Base-by-base conservation (phyloP, 2,797 vertebrate species). In the Lepidocolaptes lacrymiger region DNA sequence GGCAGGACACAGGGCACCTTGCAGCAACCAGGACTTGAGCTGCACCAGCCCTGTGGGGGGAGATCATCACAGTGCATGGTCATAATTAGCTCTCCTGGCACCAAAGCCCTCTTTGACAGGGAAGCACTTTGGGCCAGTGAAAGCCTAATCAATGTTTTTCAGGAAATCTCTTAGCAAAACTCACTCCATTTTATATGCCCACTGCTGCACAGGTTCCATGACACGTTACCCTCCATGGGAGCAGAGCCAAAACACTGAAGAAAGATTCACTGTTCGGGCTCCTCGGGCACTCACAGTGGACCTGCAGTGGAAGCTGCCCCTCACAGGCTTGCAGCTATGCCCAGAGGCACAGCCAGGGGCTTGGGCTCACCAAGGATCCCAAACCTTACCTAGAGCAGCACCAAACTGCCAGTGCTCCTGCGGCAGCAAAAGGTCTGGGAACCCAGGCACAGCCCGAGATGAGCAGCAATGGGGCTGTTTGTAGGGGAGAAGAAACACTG, bases 341-440 rank as follows among this genome's bases (percentile, higher is more conserved):
- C 78, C 2, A 1, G 39, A 56, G 55, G 59, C 59, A 68, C n/a
- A 28, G 63, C 0, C 1, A 79, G 37, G 22, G 46, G 39, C 26
- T 68, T 4, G 14, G 44, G 48, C 58, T 61, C 46, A 6, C 59
- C 32, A 0, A 17, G 20, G 27, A 14, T 43, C 51, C 63, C 66
- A 34, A n/a, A 55, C 13, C 61, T 32, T 18, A 36, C n/a, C 43
- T 52, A 44, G 20, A 27, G 26, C 54, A 36, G 73, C 39, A 23
- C 30, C 43, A 20, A 46, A 23, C 0, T 7, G 6, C 9, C 1
- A 0, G 44, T 1, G 1, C 44, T 36, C 23, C 58, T 59, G 58
- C 2, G 2, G 14, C 59, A 56, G 54, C 14, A 22, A 76, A 55
- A 56, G 37, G n/a, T 51, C 14, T 4, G 39, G 64, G 44, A 69